Percentiles rank a stretch among this genome's conserved stretches.
Conservation (phyloP, 1,140 invertebrate species). For the Drosophila pseudoananassae region DNA sequence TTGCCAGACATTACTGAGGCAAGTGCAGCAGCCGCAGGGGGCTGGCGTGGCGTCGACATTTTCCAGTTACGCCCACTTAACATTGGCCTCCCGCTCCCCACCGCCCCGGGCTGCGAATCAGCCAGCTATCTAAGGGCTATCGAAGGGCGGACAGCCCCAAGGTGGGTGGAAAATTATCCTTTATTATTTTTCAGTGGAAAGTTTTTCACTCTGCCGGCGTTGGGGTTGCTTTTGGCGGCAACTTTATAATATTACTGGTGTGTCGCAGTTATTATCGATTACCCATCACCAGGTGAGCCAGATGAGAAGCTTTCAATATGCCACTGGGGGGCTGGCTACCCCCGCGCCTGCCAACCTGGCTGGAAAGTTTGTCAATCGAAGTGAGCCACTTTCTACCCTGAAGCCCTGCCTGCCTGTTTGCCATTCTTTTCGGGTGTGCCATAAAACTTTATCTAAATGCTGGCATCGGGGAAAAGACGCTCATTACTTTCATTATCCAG, state of each 20-base stretch:
- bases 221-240: slow-evolving; percentile 25
- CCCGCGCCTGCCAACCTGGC: slow-evolving; percentile 42
- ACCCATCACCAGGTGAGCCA: slow-evolving; percentile 68
- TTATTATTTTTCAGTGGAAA: slow-evolving; percentile 71
- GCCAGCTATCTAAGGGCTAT: slow-evolving; percentile 35
- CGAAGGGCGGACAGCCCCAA: background rate
- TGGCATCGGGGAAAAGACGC: slow-evolving; percentile 52
- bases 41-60: slow-evolving; percentile 28
- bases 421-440: slow-evolving; percentile 57
- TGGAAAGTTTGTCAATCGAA: slow-evolving; percentile 72
- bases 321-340: slow-evolving; percentile 29
- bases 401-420: slow-evolving; percentile 35
- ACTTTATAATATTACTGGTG: slow-evolving; percentile 52
- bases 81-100: slow-evolving; percentile 12
- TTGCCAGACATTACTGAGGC: slow-evolving; percentile 50
- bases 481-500: slow-evolving; percentile 55
- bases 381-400: background rate
- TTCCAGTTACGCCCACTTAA: slow-evolving; percentile 69
- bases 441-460: slow-evolving; percentile 81
- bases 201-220: slow-evolving; percentile 64
- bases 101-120: slow-evolving; percentile 19
- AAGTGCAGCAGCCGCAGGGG: slow-evolving; percentile 22
- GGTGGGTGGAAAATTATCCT: slow-evolving; percentile 54
- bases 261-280: slow-evolving; percentile 74
- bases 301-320: slow-evolving; percentile 64